Percentiles rank a stretch among this genome's conserved stretches.
Conservation (phyloP, 2,888 invertebrate species). For the Limenitis camilla region DNA sequence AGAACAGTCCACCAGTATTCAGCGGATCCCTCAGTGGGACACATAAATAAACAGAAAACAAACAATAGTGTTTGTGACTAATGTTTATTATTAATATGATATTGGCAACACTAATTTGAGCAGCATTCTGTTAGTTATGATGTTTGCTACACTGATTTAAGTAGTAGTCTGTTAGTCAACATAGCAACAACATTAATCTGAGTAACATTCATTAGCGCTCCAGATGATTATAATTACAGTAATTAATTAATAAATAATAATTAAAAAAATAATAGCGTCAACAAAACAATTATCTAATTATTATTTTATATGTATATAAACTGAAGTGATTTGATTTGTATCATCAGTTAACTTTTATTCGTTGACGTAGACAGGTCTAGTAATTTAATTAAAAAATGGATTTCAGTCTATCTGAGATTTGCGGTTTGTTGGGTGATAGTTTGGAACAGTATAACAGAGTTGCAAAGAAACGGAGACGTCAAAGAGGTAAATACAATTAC, state of each 20-base stretch:
- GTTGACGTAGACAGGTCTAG: neutral
- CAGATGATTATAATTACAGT: too few relatives aligned
- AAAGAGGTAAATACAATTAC: slow-evolving; percentile 12
- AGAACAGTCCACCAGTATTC: slow-evolving; percentile 90
- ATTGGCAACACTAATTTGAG: too few relatives aligned
- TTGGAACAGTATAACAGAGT: slow-evolving; percentile 16
- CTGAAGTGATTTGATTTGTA: neutral
- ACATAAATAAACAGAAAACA: too few relatives aligned
- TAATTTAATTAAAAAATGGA: slow-evolving; percentile 11
- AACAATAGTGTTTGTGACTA: too few relatives aligned
- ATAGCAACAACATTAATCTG: too few relatives aligned
- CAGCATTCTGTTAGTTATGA: too few relatives aligned
- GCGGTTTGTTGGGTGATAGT: slow-evolving; percentile 16
- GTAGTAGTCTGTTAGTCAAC: too few relatives aligned
- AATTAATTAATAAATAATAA: too few relatives aligned
- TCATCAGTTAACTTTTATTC: neutral
- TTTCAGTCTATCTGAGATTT: slow-evolving; percentile 20
- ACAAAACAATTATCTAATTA: slow-evolving; percentile 1
- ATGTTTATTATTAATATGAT: too few relatives aligned
- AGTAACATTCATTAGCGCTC: too few relatives aligned
- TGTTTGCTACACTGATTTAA: too few relatives aligned
- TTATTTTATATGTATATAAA: slow-evolving; percentile 1
- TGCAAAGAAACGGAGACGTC: slow-evolving; percentile 2
- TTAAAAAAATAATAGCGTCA: neutral
- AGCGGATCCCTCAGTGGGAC: slow-evolving; percentile 84